Conservation (phyloP, 2,113 vertebrate genomes). For the Amphilophus citrinellus region DNA sequence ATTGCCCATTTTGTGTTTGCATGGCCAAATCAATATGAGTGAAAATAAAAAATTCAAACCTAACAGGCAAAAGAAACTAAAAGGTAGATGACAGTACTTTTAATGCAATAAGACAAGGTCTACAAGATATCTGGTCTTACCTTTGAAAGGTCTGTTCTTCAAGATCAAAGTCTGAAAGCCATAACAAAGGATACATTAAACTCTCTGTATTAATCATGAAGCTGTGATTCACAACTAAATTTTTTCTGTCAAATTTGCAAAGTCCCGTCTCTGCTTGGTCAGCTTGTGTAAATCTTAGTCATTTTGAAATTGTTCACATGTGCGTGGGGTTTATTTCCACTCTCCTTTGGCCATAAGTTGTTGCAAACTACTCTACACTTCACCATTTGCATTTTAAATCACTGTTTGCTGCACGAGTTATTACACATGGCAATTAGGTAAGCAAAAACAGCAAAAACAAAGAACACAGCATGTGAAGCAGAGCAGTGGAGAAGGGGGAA, state of each 20-base stretch:
- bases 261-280: background rate
- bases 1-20: conserved; percentile 63
- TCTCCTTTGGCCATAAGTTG: background rate
- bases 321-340: background rate
- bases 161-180: background rate
- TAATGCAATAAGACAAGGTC: conserved; percentile 1
- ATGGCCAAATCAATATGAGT: conserved; percentile 63
- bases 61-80: conserved; percentile 39
- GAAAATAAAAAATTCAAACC: conserved; percentile 47
- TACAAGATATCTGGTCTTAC: background rate
- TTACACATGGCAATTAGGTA: background rate
- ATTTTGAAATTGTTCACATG: background rate
- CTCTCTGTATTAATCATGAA: background rate
- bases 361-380: background rate
- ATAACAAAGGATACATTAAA: background rate
- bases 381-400: background rate
- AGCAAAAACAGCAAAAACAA: background rate
- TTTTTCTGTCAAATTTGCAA: background rate
- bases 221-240: background rate
- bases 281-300: background rate
- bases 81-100: conserved; percentile 26
- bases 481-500: background rate
- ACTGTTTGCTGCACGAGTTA: too few relatives aligned
- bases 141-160: conserved; percentile 3
- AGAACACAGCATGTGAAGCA: background rate